Percentiles rank a stretch among this genome's conserved stretches.
These are phyloP conservation scores for Dreissena rostriformis DNA, from an alignment of 1,140 invertebrate species.

Conservation along the genomic window DNA sequence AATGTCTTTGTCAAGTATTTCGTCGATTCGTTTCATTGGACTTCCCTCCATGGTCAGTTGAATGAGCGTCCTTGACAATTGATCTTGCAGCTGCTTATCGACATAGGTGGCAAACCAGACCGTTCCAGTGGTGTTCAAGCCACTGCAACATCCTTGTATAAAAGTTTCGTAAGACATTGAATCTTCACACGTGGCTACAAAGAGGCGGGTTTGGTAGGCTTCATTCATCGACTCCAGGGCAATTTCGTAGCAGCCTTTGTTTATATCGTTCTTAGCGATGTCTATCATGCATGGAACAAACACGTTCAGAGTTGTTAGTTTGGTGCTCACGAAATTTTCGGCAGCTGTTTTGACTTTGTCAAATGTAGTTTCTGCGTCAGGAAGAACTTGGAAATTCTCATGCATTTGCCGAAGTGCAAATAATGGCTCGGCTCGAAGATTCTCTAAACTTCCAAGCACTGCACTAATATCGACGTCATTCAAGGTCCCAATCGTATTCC, in stretches of 20 bases:
- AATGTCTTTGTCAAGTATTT: slow-evolving; percentile 12
- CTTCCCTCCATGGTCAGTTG: background rate
- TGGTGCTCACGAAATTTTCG: background rate
- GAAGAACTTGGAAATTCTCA: background rate
- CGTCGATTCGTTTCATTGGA: background rate
- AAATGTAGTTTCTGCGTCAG: background rate
- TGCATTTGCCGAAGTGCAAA: background rate
- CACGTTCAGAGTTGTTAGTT: slow-evolving; percentile 10
- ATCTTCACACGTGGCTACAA: slow-evolving; percentile 42
- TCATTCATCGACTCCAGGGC: slow-evolving; percentile 15
- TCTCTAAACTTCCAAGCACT: slow-evolving; percentile 6
- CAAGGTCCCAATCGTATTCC: slow-evolving; percentile 39
- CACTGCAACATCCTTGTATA: slow-evolving; percentile 18
- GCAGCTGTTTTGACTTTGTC: background rate
- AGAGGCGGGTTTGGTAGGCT: slow-evolving; percentile 37
- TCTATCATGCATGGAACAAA: slow-evolving; percentile 37
- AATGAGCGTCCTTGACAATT: slow-evolving; percentile 28
- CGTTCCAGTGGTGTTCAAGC: background rate
- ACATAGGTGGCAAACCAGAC: slow-evolving; percentile 38
- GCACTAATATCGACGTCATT: background rate
- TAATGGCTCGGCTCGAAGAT: slow-evolving; percentile 19
- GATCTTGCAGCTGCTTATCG: slow-evolving; percentile 35
- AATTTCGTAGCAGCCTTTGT: background rate
- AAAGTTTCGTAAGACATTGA: slow-evolving; percentile 29
- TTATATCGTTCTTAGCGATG: slow-evolving; percentile 5